Evolutionary conservation across 2,888 invertebrate species (phyloP), one percentile per base, ranked within the genome.

Genomic region (Artemia sinica): DNA sequence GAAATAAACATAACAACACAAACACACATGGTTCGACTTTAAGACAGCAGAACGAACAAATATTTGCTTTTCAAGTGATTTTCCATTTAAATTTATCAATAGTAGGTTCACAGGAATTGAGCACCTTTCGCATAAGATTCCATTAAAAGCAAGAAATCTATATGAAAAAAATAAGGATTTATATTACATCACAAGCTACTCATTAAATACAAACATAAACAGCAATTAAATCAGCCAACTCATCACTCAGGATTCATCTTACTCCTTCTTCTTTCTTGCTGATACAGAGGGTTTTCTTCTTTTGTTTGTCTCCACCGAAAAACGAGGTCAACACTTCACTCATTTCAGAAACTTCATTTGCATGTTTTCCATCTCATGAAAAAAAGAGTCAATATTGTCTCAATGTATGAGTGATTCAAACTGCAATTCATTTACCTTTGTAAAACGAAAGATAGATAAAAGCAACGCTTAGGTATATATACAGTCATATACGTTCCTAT

Each of bases 341-440:
- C 82, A 98, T 86, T 80, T 97, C 97, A 4, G 92, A 91, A 84
- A 96, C 86, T 73, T 91, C 75, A 89, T 81, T 76, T 94, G 92
- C 77, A 81, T 77, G 72, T 80, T 79, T 79, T 95, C 91, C 81
- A 93, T 86, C 79, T 93, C 92, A 79, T 82, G 75, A 67, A 72
- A 66, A 72, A 70, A 50, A 65, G 69, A 28, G 28, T 28, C 28
- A 28, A 28, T 1, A 28, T 28, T 28, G 28, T 28, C 28, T 28
- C 28, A 12, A 8, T 12, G 12, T 49, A 63, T 49, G 67, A 66
- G 50, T 51, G 67, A 1, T 18, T n/a, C 50, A 66, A 28, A 18
- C 28, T 68, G 11, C 13, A 49, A n/a, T 13, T 74, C 66, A 63
- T 8, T 12, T 9, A n/a, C 50, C 6, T 13, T 63, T 13, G n/a